Evolutionary conservation across 2,797 vertebrate genomes (phyloP).

Genomic region (Okamejei kenojei): DNA sequence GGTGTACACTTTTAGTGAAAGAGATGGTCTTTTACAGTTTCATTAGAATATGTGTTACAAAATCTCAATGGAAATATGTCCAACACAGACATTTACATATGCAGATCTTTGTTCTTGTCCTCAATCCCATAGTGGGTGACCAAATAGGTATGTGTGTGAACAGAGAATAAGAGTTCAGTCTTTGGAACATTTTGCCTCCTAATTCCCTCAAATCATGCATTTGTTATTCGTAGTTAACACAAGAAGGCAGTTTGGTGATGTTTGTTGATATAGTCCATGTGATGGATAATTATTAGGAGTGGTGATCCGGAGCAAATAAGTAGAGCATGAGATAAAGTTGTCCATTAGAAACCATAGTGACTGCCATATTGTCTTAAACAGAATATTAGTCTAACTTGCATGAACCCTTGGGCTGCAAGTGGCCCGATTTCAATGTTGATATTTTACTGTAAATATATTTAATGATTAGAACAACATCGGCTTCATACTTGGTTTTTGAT

Average conservation of each 20-base stretch:
- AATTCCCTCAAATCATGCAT: background rate
- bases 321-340: background rate
- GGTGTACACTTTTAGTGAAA: background rate
- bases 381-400: background rate
- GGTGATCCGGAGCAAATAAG: background rate
- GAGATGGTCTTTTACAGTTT: conserved; percentile 5
- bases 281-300: background rate
- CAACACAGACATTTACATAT: background rate
- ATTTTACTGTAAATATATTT: background rate
- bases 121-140: background rate
- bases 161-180: background rate
- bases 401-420: background rate
- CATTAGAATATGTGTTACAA: background rate
- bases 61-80: background rate
- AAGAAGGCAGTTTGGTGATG: background rate
- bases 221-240: background rate
- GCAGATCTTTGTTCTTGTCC: background rate
- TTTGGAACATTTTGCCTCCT: background rate
- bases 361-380: background rate
- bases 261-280: background rate
- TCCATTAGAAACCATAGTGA: background rate
- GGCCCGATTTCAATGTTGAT: background rate
- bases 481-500: background rate
- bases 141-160: too few relatives aligned
- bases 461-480: background rate